Evolutionary conservation across 2,113 vertebrate species (phyloP), one percentile per base, ranked within the genome.

Genomic region (Phrynocephalus versicolor): DNA sequence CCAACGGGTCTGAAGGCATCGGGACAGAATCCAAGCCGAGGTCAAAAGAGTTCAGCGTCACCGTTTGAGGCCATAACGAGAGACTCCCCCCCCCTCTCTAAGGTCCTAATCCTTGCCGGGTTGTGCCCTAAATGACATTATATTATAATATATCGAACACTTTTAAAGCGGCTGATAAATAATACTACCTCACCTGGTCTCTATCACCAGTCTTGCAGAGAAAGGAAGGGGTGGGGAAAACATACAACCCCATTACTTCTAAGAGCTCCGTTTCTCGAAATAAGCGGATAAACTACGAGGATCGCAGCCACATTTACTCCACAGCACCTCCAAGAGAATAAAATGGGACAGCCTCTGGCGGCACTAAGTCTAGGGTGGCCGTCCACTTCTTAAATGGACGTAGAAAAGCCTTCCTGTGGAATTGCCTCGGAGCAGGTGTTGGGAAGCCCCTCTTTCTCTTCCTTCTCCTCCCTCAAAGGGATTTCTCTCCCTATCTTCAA

Each of bases 281-380:
- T 5, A 51, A 51, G 10, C 10, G 45, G 45, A 10, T 10, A 51
- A 51, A 51, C 45, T 51, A 51, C 5, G 45, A 51, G 45, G 5
- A 10, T 6, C 5, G 5, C 45, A 51, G 45, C 45, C 71, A 8
- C 21, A 2, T 3, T 65, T 33, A 0, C 55, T 65, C 72, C 60
- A 10, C 9, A 73, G 57, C 12, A 12, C n/a, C 9, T 27, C 16
- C 64, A 3, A 15, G 25, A 18, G 6, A 12, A 16, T 35, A 23
- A 9, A 3, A 10, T 35, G 45, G 10, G 45, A 51, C 45, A 51
- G 14, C 1, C 19, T 12, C 57, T 19, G n/a, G 2, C 51, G 75
- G 85, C 88, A 87, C 45, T 86, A 85, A 85, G 78, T 79, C 13
- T 14, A 80, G 70, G 83, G 62, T 81, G 57, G 45, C 41, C 80